Conservation (phyloP, 1,140 invertebrate species). For the Drosophila sturtevanti region DNA sequence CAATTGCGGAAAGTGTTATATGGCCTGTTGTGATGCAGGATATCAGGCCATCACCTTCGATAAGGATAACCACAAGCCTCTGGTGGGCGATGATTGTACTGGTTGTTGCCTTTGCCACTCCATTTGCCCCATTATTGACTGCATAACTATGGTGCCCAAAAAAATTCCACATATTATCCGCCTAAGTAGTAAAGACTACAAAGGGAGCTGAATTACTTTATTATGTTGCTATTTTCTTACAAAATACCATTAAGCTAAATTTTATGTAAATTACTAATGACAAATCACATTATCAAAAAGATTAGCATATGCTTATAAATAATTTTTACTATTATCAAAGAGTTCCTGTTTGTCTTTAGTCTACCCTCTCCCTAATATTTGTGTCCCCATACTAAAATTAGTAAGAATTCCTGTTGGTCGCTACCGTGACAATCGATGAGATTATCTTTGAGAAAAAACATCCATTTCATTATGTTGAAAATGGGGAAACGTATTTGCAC, state of each 20-base stretch:
- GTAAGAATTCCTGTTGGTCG: no score
- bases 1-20: constrained; percentile 99
- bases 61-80: constrained; percentile 93
- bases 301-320: no score
- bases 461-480: no score
- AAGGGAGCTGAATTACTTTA: background rate
- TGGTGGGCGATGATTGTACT: constrained; percentile 96
- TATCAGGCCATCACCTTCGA: constrained; percentile 98
- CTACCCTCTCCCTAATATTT: no score
- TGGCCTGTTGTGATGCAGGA: constrained; percentile 99
- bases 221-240: background rate
- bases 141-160: constrained; percentile 95
- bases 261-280: background rate
- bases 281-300: no score
- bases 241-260: background rate
- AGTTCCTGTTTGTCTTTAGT: no score
- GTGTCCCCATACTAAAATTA: no score
- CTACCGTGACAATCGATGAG: no score
- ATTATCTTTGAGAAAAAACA: no score
- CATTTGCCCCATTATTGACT: constrained; percentile 99
- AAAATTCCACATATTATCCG: constrained; percentile 90
- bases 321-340: no score
- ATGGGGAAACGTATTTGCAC: background rate
- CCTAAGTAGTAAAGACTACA: constrained; percentile 84
- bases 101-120: constrained; percentile 97